A percentile compares a stretch with the other conserved stretches of the same genome.
Evolutionary conservation across 2,888 invertebrate genomes (phyloP).

Genomic region (Tetheella fluctuosa): DNA sequence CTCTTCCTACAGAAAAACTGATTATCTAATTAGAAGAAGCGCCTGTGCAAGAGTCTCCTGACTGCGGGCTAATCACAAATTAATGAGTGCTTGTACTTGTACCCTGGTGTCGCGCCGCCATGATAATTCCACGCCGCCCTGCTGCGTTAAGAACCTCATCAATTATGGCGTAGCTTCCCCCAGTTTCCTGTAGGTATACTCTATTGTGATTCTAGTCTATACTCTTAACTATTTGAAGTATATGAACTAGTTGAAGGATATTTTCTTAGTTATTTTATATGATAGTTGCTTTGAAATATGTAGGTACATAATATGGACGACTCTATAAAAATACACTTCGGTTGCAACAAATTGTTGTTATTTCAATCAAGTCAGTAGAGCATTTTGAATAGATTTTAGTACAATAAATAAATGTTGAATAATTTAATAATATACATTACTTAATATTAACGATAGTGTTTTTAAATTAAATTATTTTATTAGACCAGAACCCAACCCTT

Average conservation of each 20-base stretch:
- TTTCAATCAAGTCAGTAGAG: neutral
- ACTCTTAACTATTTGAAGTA: slow-evolving; percentile 28
- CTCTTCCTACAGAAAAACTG: slow-evolving; percentile 65
- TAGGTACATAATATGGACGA: too few relatives aligned
- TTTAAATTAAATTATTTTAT: slow-evolving; percentile 30
- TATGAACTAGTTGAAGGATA: too few relatives aligned
- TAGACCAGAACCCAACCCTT: slow-evolving; percentile 42
- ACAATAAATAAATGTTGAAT: neutral
- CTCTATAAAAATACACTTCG: slow-evolving; percentile 14
- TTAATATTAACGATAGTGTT: slow-evolving; percentile 6
- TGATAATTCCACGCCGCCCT: slow-evolving; percentile 78
- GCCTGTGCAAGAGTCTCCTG: slow-evolving; percentile 67
- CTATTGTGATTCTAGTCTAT: slow-evolving; percentile 47
- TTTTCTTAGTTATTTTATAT: too few relatives aligned
- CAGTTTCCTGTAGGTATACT: slow-evolving; percentile 56
- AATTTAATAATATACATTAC: neutral
- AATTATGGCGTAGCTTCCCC: slow-evolving; percentile 79
- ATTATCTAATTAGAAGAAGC: slow-evolving; percentile 79
- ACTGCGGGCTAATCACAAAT: slow-evolving; percentile 82
- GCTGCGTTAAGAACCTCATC: slow-evolving; percentile 83
- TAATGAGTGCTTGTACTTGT: slow-evolving; percentile 81
- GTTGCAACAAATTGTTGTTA: slow-evolving; percentile 18
- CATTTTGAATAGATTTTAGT: neutral
- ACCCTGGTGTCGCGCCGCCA: slow-evolving; percentile 73
- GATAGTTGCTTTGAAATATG: too few relatives aligned